Evolutionary conservation across 1,140 invertebrate genomes (phyloP).

Genomic region (Microplitis mediator): DNA sequence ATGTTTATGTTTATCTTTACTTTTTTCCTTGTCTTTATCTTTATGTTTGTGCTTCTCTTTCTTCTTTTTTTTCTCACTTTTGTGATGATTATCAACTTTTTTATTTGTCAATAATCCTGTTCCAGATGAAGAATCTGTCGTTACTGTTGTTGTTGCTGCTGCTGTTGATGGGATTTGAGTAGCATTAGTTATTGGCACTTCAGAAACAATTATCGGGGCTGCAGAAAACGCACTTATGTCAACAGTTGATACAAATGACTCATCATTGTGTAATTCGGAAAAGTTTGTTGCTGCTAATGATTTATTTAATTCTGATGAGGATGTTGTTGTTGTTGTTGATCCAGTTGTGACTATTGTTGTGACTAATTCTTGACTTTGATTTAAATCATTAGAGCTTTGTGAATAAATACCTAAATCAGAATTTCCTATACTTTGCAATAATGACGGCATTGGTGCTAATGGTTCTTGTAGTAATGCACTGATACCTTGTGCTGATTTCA

Average conservation of each 20-base stretch:
- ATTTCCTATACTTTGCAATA: constrained; percentile 39
- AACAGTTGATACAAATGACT: constrained; percentile 37
- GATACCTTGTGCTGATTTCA: constrained; percentile 58
- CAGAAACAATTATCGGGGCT: constrained; percentile 26
- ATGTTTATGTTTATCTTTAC: constrained; percentile 68
- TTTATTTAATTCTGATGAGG: constrained; percentile 25
- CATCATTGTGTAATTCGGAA: constrained; percentile 9
- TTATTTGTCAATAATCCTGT: too few species aligned
- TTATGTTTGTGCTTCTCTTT: constrained; percentile 73
- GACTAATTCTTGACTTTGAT: not conserved
- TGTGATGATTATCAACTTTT: constrained; percentile 53
- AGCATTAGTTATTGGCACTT: constrained; percentile 12
- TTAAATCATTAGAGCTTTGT: not conserved
- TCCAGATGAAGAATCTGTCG: too few species aligned
- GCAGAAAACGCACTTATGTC: constrained; percentile 40
- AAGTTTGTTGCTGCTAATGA: not conserved
- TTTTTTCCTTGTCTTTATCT: constrained; percentile 44
- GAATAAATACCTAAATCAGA: constrained; percentile 18
- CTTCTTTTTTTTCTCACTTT: constrained; percentile 69
- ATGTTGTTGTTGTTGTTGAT: not conserved
- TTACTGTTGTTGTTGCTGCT: constrained; percentile 44
- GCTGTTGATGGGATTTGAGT: not conserved
- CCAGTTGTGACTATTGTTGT: too few species aligned
- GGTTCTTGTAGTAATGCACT: constrained; percentile 55
- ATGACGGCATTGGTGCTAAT: constrained; percentile 48